phyloP scores from a whole-genome alignment of 2,888 invertebrate species.

The Chrysina gloriosa region DNA sequence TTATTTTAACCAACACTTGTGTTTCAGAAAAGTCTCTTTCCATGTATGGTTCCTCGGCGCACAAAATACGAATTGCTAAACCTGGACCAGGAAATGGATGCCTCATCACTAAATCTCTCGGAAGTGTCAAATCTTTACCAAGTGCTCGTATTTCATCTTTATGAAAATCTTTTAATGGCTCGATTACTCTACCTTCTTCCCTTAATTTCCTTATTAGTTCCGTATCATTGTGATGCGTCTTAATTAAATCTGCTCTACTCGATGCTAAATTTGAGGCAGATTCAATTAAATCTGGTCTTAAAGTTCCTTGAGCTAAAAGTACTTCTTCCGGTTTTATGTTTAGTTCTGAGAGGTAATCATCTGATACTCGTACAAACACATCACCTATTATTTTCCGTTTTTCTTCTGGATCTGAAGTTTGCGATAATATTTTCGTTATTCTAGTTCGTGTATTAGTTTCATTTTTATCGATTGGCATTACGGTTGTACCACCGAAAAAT shows the following conservation, averaged over 20 bases:
- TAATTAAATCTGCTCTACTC: conserved; percentile 93
- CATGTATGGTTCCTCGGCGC: conserved; percentile 94
- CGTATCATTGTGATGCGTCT: conserved; percentile 99
- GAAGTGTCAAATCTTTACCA: conserved; percentile 91
- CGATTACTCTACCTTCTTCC: conserved; percentile 88
- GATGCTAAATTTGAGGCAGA: conserved; percentile 89
- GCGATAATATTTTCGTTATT: conserved; percentile 86
- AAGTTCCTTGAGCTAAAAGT: conserved; percentile 92
- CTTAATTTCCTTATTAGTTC: conserved; percentile 85
- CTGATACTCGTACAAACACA: conserved; percentile 92
- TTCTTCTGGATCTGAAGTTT: conserved; percentile 93
- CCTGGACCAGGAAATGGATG: conserved; percentile 99
- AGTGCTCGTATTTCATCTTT: conserved; percentile 83
- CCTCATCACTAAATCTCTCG: conserved; percentile 86
- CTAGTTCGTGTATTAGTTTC: conserved; percentile 70
- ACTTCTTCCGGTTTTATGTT: conserved; percentile 94
- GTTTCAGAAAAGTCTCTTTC: conserved; percentile 97
- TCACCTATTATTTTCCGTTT: conserved; percentile 99
- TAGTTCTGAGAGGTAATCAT: conserved; percentile 88
- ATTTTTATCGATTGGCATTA: conserved; percentile 71
- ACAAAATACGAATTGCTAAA: conserved; percentile 94
- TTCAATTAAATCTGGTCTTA: conserved; percentile 98
- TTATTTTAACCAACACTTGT: conserved; percentile 93
- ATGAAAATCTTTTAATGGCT: conserved; percentile 98
- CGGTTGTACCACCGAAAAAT: conserved; percentile 86